Conservation (phyloP, 2,113 vertebrate species). For the Panurus biarmicus region DNA sequence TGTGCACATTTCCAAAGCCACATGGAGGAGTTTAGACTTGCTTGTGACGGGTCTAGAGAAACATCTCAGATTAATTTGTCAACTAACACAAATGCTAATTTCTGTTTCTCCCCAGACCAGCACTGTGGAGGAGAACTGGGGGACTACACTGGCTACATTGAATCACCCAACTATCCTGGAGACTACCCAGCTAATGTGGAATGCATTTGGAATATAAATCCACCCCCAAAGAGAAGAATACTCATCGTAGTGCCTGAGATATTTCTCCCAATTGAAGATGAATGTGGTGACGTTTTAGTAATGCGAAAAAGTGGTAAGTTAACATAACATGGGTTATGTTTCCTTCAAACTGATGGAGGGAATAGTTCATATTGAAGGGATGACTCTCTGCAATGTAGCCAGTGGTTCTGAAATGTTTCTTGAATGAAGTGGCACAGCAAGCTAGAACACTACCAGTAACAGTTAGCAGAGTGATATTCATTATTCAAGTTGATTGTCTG, state of each 20-base stretch:
- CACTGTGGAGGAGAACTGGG: slow-evolving; percentile 80
- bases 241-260: slow-evolving; percentile 81
- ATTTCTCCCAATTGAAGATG: slow-evolving; percentile 80
- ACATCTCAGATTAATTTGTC: not conserved
- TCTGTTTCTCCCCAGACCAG: slow-evolving; percentile 65
- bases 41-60: not conserved
- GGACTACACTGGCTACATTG: slow-evolving; percentile 79
- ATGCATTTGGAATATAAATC: slow-evolving; percentile 79
- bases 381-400: not conserved
- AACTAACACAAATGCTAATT: not conserved
- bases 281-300: slow-evolving; percentile 78
- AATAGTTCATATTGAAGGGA: not conserved
- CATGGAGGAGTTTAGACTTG: not conserved
- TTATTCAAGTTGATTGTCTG: not conserved
- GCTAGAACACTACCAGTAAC: not conserved
- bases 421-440: not conserved
- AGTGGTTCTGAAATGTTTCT: not conserved
- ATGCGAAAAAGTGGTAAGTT: slow-evolving; percentile 80
- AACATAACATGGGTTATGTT: not conserved
- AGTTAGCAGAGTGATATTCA: not conserved
- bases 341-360: not conserved
- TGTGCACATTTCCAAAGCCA: not conserved
- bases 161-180: slow-evolving; percentile 80
- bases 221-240: slow-evolving; percentile 77
- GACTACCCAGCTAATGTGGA: slow-evolving; percentile 79